phyloP scores from a whole-genome alignment of 2,888 invertebrate genomes.

The Pachydiplax longipennis region DNA sequence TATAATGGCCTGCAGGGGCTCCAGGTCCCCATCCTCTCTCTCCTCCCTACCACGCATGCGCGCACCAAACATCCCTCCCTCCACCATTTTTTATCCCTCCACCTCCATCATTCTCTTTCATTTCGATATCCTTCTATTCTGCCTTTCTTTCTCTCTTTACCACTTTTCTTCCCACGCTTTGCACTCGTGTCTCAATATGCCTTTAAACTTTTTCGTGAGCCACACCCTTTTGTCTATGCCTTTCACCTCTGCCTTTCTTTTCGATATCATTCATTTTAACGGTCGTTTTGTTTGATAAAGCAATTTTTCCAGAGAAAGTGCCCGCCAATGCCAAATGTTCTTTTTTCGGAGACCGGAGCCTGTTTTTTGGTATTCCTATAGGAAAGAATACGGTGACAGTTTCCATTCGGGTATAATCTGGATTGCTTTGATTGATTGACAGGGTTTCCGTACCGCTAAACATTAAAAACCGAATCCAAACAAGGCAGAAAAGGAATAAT shows the following conservation, averaged over 20 bases:
- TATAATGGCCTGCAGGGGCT: slow-evolving; percentile 44
- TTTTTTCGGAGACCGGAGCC: not conserved
- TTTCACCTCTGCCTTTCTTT: not conserved
- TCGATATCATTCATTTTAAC: not conserved
- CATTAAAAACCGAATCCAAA: no score
- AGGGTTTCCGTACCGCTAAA: no score
- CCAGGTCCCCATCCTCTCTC: not conserved
- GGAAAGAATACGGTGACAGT: not conserved
- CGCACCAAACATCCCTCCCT: not conserved
- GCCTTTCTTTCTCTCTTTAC: not conserved
- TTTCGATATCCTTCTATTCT: not conserved
- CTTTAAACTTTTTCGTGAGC: not conserved
- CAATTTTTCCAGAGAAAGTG: not conserved
- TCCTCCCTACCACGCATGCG: not conserved
- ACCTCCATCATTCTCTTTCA: not conserved
- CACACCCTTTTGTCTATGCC: not conserved
- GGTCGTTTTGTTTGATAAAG: not conserved
- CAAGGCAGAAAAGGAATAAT: no score
- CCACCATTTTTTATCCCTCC: not conserved
- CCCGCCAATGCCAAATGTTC: not conserved
- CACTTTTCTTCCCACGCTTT: not conserved
- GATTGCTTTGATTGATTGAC: no score
- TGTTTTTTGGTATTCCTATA: not conserved
- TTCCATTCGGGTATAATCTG: no score
- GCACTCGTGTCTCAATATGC: not conserved